Conservation (phyloP, 2,797 vertebrate genomes). For the Erethizon dorsatum region DNA sequence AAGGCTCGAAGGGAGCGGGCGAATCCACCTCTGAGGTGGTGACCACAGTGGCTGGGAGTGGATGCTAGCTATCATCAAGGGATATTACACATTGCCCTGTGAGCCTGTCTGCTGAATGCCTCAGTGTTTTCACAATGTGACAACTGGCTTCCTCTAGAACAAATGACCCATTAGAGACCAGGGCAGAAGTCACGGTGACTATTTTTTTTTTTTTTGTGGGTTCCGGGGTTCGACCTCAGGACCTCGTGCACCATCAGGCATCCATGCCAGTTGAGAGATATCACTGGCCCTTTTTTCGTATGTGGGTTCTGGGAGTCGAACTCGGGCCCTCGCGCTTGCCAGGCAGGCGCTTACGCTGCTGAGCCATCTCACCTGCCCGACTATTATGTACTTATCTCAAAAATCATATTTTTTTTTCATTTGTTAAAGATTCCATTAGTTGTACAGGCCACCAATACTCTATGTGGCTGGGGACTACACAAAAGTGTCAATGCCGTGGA, state of each 20-base stretch:
- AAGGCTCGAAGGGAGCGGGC: not conserved
- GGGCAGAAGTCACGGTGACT: not conserved
- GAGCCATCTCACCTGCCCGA: too few species aligned
- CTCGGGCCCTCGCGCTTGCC: too few species aligned
- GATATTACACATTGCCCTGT: not conserved
- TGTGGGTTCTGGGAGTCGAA: too few species aligned
- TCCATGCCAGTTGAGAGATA: too few species aligned
- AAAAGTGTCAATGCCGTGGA: not conserved
- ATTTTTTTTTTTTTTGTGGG: too few species aligned
- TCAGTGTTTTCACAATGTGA: not conserved
- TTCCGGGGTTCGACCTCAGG: too few species aligned
- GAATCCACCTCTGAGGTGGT: not conserved
- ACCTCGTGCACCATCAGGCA: too few species aligned
- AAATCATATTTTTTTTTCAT: not conserved
- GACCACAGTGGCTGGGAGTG: not conserved
- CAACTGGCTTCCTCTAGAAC: not conserved
- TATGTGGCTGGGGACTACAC: not conserved
- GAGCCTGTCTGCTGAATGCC: not conserved
- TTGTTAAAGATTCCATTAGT: not conserved
- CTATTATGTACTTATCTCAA: not conserved
- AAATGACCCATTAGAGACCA: not conserved
- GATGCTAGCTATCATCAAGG: not conserved
- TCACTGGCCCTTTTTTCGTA: too few species aligned
- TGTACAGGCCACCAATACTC: not conserved
- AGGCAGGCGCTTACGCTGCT: too few species aligned